Conservation (phyloP, 2,113 vertebrate species). For the Gnathonemus echidnorhynchus region DNA sequence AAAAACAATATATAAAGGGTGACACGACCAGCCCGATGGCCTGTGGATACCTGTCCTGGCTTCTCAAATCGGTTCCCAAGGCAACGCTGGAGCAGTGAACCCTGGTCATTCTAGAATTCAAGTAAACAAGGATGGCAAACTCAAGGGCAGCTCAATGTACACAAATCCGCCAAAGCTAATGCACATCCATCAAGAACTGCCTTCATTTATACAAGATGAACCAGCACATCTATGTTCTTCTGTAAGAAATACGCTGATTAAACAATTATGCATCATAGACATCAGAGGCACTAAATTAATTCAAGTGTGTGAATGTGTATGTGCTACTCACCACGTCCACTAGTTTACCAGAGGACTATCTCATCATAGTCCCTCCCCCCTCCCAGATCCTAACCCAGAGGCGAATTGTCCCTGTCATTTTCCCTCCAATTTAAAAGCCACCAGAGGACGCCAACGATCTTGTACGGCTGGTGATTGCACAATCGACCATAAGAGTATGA, state of each 20-base stretch:
- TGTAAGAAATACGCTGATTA: not conserved
- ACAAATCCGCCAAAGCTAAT: not conserved
- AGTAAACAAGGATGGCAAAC: conserved; percentile 9
- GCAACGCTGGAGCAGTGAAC: not conserved
- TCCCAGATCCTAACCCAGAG: not conserved
- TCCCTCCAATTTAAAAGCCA: not conserved
- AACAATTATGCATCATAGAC: not conserved
- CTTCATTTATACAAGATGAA: not conserved
- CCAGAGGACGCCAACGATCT: not conserved
- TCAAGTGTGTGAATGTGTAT: not conserved
- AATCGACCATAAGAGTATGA: not conserved
- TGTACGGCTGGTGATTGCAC: not conserved
- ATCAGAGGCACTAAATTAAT: not conserved
- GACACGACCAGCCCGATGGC: not conserved
- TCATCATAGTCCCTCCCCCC: not conserved
- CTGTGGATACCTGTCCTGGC: not conserved
- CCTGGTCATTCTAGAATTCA: not conserved
- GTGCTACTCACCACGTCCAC: not conserved
- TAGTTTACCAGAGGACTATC: not conserved
- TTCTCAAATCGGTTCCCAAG: conserved; percentile 16
- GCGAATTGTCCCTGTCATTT: not conserved
- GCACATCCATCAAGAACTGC: not conserved
- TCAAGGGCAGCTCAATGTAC: not conserved
- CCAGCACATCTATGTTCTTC: not conserved
- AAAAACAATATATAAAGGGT: not conserved